Evolutionary conservation across 1,140 invertebrate genomes (phyloP), one percentile per base, ranked within the genome.

Genomic region (Metaphire vulgaris): DNA sequence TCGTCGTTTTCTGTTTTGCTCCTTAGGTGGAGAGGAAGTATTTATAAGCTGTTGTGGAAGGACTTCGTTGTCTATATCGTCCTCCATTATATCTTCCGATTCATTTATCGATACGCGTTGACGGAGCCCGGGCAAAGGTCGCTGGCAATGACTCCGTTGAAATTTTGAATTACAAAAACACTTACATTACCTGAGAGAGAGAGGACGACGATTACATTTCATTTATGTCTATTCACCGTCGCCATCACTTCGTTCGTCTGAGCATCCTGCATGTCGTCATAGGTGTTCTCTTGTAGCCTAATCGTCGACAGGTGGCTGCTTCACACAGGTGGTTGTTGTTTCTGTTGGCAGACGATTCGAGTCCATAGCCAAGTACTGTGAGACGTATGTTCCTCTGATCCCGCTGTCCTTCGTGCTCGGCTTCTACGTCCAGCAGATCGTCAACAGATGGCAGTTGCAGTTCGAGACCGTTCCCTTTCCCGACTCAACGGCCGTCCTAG

Each of bases 21-120:
- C 41, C 91, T 82, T 89, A 94, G 93, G 90, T 98, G 96, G 96
- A 89, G 92, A 84, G 96, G 95, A 79, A 97, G 95, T 83, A 93
- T 98, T 28, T 97, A 97, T 89, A 98, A 98, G 89, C 87, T 97
- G 82, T 91, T 98, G 69, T 97, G 94, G 92, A 90, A 93, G 79
- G 96, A 98, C 88, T 88, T 97, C 77, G 85, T 96, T 81, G 92
- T 93, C 66, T 97, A 96, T 87, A 89, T 94, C 81, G 87, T 90
- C 77, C 84, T 94, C 75, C 98, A 96, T 87, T 93, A 92, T 85
- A 88, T 90, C 76, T 92, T 98, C 81, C 95, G 95, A 85, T 88
- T 96, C 75, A 87, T 92, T 71, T 98, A 98, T 88, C 89, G 95
- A 87, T 93, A 92, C 85, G 91, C 89, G 32, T 89, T 98, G 80